These are phyloP conservation scores for Luffia ferchaultella DNA, from an alignment of 2,888 invertebrate species.

Conservation along the genomic window DNA sequence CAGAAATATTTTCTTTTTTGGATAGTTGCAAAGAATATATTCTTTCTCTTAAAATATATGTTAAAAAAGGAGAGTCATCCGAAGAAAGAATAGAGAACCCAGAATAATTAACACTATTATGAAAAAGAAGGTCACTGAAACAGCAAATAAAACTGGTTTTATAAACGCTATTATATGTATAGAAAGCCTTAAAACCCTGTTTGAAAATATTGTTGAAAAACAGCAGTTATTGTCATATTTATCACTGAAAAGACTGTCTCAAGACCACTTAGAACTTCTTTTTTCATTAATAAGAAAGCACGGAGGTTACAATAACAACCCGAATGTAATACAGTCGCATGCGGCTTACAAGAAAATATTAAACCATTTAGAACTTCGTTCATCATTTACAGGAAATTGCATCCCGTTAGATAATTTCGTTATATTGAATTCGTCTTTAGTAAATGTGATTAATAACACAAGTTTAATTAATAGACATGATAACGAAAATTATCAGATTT, in stretches of 20 bases:
- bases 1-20: conserved; percentile 2
- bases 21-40: conserved; percentile 7
- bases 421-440: neutral
- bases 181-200: conserved; percentile 7
- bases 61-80: conserved; percentile 1
- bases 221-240: conserved; percentile 6
- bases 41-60: neutral
- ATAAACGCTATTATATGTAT: conserved; percentile 9
- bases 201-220: conserved; percentile 4
- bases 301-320: conserved; percentile 10
- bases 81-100: no score
- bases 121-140: conserved; percentile 7
- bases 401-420: conserved; percentile 21
- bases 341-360: conserved; percentile 8
- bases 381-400: conserved; percentile 8
- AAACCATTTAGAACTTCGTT: conserved; percentile 6
- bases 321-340: conserved; percentile 6
- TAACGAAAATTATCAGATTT: neutral
- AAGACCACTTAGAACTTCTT: conserved; percentile 11
- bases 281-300: conserved; percentile 9
- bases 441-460: neutral
- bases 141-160: conserved; percentile 10
- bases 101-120: conserved; percentile 1
- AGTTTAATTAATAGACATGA: neutral
- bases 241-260: conserved; percentile 7